phyloP scores from a whole-genome alignment of 2,888 invertebrate genomes.

The Pimpla rufipes region DNA sequence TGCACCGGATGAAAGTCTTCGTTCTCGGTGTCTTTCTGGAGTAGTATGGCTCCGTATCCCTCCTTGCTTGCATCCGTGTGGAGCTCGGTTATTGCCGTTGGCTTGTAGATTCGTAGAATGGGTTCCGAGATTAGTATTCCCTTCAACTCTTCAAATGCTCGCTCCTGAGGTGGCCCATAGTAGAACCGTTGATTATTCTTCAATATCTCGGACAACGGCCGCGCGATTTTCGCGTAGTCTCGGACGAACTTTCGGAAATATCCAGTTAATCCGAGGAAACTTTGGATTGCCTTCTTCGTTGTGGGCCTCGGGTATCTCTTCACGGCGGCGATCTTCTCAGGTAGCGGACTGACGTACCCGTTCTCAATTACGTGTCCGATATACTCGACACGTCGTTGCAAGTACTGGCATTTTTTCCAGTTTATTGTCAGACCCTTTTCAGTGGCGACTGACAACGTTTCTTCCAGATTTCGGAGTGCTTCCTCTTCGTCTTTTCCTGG shows the following conservation, averaged over 20 bases:
- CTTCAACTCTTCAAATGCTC: not conserved
- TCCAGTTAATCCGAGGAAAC: conserved; percentile 8
- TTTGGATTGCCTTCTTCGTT: conserved; percentile 45
- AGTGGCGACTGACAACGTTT: conserved; percentile 61
- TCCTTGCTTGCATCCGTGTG: not conserved
- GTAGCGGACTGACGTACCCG: conserved; percentile 50
- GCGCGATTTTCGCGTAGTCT: conserved; percentile 1
- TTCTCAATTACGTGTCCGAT: not conserved
- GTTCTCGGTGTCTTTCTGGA: not conserved
- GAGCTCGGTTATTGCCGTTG: not conserved
- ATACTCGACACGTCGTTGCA: conserved; percentile 67
- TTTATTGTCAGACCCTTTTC: conserved; percentile 66
- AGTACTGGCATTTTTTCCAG: conserved; percentile 71
- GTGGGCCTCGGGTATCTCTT: conserved; percentile 61
- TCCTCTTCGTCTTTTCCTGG: conserved; percentile 54
- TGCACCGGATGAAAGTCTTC: not conserved
- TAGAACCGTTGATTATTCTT: not conserved
- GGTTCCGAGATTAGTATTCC: not conserved
- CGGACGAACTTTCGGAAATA: conserved; percentile 9
- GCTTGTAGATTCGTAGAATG: not conserved
- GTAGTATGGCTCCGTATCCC: not conserved
- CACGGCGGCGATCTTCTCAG: conserved; percentile 67
- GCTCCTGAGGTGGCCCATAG: not conserved
- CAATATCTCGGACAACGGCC: not conserved
- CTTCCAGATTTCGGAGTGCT: conserved; percentile 53